Conservation (phyloP, 2,797 vertebrate species). For the Anableps anableps region DNA sequence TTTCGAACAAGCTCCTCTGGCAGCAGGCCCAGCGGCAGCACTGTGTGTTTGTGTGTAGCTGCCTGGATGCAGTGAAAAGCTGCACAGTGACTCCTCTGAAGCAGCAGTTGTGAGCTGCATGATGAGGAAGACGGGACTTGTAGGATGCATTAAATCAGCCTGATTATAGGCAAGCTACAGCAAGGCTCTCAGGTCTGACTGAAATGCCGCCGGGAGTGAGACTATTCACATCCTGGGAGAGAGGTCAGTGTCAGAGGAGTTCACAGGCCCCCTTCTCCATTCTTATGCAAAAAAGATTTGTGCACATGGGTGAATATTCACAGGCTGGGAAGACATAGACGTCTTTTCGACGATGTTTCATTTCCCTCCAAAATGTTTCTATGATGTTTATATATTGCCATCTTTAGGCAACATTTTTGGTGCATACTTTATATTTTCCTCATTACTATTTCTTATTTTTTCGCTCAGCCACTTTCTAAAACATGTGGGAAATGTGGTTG, state of each 20-base stretch:
- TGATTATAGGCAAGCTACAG: constrained; percentile 91
- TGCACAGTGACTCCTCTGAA: constrained; percentile 82
- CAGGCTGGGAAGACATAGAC: constrained; percentile 85
- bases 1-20: constrained; percentile 87
- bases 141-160: constrained; percentile 97
- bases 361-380: constrained; percentile 75
- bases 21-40: constrained; percentile 85
- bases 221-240: constrained; percentile 89
- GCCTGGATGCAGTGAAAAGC: constrained; percentile 84
- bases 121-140: constrained; percentile 61
- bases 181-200: constrained; percentile 85
- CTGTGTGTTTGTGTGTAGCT: constrained; percentile 58
- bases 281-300: constrained; percentile 92
- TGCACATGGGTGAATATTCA: constrained; percentile 79
- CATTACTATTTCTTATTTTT: neutral
- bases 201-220: constrained; percentile 84
- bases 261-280: constrained; percentile 89
- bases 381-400: neutral
- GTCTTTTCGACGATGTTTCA: constrained; percentile 48
- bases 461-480: neutral
- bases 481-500: neutral
- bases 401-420: neutral
- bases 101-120: constrained; percentile 69
- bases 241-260: constrained; percentile 90
- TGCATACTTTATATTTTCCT: neutral